These are phyloP conservation scores for Elaphurus davidianus DNA, from an alignment of 2,113 vertebrate species.

Conservation along the genomic window DNA sequence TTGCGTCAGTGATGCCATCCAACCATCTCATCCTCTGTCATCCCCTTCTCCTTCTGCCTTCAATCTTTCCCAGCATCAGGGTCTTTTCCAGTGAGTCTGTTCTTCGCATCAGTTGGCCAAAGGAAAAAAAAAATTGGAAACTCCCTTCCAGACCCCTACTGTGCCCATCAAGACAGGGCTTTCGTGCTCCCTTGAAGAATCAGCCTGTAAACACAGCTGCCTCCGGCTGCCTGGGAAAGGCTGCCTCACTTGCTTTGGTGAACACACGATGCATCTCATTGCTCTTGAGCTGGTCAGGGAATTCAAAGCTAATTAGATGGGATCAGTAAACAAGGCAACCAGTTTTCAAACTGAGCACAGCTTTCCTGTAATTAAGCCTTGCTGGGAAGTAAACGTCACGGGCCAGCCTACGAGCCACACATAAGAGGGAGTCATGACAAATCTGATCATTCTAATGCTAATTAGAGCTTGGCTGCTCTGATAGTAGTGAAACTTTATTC, in stretches of 20 bases:
- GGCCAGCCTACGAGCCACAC: background rate
- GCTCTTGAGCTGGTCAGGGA: no score
- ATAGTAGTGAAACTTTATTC: background rate
- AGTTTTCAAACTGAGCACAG: background rate
- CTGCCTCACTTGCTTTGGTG: no score
- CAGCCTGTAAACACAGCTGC: background rate
- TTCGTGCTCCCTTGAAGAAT: no score
- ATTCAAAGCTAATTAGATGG: background rate
- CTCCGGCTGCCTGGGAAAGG: background rate
- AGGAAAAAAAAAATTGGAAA: background rate
- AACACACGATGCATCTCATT: accelerated
- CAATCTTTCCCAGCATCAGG: background rate
- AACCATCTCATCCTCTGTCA: background rate
- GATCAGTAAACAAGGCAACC: background rate
- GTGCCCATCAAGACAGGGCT: background rate
- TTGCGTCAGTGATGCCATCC: accelerated
- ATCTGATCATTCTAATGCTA: background rate
- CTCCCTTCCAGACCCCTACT: background rate
- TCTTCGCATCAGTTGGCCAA: background rate
- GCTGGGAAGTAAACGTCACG: background rate
- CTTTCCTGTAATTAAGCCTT: background rate
- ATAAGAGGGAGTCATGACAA: background rate
- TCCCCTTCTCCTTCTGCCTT: background rate
- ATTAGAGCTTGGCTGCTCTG: background rate
- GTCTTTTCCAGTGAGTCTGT: background rate